Percentiles rank a stretch among this genome's conserved stretches.
Conservation (phyloP, 2,113 vertebrate species). For the Odontesthes bonariensis region DNA sequence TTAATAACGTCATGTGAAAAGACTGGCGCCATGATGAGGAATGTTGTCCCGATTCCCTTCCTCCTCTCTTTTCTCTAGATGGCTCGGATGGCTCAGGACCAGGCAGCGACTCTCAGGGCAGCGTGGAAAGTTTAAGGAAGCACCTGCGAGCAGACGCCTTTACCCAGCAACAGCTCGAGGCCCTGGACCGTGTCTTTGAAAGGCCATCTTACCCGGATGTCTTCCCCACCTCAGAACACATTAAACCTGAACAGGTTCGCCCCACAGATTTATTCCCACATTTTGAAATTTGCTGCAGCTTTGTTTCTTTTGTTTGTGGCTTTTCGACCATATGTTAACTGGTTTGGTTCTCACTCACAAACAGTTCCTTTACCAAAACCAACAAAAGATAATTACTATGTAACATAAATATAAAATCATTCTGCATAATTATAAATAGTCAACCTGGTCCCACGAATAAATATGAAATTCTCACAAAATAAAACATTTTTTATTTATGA, state of each 20-base stretch:
- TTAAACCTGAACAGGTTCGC: constrained; percentile 96
- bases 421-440: no score
- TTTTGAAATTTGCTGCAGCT: neutral
- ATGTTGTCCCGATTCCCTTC: constrained; percentile 13
- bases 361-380: neutral
- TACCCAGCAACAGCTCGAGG: constrained; percentile 98
- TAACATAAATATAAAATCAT: no score
- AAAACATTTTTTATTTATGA: no score
- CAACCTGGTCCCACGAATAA: no score
- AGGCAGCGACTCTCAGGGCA: constrained; percentile 98
- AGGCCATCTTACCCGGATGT: constrained; percentile 97
- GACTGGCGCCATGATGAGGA: constrained; percentile 34
- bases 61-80: constrained; percentile 79
- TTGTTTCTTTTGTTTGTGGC: neutral
- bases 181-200: constrained; percentile 97
- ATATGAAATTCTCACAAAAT: no score
- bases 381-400: no score
- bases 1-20: constrained; percentile 37
- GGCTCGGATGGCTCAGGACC: constrained; percentile 97
- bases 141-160: constrained; percentile 98
- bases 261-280: constrained; percentile 6
- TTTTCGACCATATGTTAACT: neutral
- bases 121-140: constrained; percentile 99
- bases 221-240: constrained; percentile 95
- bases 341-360: neutral